Evolutionary conservation across 2,113 vertebrate genomes (phyloP), one percentile per base, ranked within the genome.

Genomic region (Paramisgurnus dabryanus): DNA sequence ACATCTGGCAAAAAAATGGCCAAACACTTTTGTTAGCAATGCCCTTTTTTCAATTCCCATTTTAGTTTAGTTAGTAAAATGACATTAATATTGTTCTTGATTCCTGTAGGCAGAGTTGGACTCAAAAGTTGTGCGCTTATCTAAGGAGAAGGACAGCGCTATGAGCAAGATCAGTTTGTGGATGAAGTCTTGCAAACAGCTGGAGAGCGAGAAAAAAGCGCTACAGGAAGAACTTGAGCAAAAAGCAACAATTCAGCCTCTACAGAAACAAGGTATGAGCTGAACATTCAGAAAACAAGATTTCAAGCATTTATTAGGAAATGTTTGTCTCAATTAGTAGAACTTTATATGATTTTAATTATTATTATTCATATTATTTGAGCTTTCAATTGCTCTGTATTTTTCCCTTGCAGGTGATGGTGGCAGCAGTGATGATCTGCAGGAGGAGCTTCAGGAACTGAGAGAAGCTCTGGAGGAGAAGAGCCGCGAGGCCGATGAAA

Each of bases 121-220:
- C 7, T 60, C 83, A 6, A 74, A 81, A 15, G 18, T 83, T 0
- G 50, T 83, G 79, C 88, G 91, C 5, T 79, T 96, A 72, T 90
- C 92, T 76, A 94, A 95, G 82, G 93, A 94, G 73, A 93, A 87
- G 76, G 92, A 94, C 17, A 86, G 85, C 55, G 90, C 92, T 45
- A 84, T 89, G 65, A 92, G 89, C 84, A 90, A 94, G 87, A 89
- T 94, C 50, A 91, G 87, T 67, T 87, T 94, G 12, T 94, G 94
- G 93, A 94, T 96, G 89, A 94, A 95, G 83, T 92, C 90, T 8
- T 96, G 92, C 89, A 94, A 94, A 84, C 92, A 95, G 81, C 87
- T 96, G 88, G 94, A 97, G 86, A 87, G 90, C 80, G 96, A 97
- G 86, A 97, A 95, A 65, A 87, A 92, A 79, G 15, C 57, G 2